phyloP scores from a whole-genome alignment of 2,888 invertebrate species.

The Drosophila pseudotalamancana region DNA sequence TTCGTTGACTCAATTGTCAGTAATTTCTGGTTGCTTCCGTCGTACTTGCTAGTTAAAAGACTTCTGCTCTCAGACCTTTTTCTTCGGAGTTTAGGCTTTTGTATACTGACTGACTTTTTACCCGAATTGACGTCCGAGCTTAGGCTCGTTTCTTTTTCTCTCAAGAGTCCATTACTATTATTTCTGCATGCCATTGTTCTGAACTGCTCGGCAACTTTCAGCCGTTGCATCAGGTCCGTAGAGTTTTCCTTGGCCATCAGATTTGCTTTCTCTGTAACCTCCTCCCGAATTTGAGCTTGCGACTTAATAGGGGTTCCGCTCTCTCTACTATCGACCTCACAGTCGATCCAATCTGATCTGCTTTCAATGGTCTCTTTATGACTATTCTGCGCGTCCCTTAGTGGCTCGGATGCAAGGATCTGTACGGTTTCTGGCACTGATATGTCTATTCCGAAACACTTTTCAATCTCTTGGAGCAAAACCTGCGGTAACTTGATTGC shows the following conservation, averaged over 20 bases:
- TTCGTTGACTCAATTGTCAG: background rate
- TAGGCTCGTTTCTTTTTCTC: background rate
- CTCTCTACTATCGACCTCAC: background rate
- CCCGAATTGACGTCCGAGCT: background rate
- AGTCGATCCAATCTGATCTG: background rate
- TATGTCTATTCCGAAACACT: slow-evolving; percentile 81
- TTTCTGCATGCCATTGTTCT: slow-evolving; percentile 29
- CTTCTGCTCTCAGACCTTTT: background rate
- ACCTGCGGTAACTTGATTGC: slow-evolving; percentile 78
- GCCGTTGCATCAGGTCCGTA: slow-evolving; percentile 55
- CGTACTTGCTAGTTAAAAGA: background rate
- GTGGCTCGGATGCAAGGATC: background rate
- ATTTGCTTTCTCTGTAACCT: background rate
- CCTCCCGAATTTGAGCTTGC: too few species aligned
- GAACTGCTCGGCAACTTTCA: slow-evolving; percentile 58
- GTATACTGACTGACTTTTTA: background rate
- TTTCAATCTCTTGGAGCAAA: slow-evolving; percentile 80
- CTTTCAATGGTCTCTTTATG: background rate
- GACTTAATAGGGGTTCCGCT: background rate
- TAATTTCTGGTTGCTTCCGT: background rate
- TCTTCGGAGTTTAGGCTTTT: background rate
- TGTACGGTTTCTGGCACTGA: slow-evolving; percentile 17
- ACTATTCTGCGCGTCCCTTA: background rate
- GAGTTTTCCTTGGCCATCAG: slow-evolving; percentile 23
- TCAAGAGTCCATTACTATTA: background rate